Evolutionary conservation across 2,113 vertebrate genomes (phyloP).

Genomic region (Eulemur macaco): DNA sequence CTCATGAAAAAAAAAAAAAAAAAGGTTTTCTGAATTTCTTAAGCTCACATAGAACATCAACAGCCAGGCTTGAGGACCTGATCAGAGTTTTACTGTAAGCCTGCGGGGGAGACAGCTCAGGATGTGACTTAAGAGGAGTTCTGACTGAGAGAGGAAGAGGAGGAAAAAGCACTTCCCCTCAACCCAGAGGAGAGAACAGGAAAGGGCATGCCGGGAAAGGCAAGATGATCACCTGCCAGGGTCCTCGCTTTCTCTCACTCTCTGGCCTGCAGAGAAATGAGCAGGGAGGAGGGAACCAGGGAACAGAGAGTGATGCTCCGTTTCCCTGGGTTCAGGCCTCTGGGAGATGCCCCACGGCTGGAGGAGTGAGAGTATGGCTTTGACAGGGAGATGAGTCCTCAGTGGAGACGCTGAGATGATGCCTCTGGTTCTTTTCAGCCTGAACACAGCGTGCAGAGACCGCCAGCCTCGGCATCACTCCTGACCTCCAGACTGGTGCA

Average conservation of each 20-base stretch:
- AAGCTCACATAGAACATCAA: not conserved
- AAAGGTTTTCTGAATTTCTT: not conserved
- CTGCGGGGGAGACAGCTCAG: not conserved
- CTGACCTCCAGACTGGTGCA: not conserved
- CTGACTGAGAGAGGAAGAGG: not conserved
- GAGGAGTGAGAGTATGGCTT: not conserved
- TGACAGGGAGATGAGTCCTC: not conserved
- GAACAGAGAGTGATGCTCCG: not conserved
- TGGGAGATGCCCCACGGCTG: not conserved
- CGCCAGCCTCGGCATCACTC: not conserved
- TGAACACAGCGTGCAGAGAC: fast-evolving
- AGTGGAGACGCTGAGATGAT: not conserved
- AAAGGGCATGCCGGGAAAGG: not conserved
- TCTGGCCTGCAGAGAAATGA: not conserved
- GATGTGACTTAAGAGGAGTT: not conserved
- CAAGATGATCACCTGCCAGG: not conserved
- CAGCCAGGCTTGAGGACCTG: not conserved
- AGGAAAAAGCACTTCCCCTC: not conserved
- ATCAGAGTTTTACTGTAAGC: not conserved
- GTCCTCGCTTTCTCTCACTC: not conserved
- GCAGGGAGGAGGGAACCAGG: not conserved
- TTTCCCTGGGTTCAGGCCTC: not conserved
- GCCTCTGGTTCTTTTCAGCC: not conserved
- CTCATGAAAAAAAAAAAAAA: not conserved
- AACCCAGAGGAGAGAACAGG: not conserved